Percentiles rank a stretch among this genome's conserved stretches.
Evolutionary conservation across 2,797 vertebrate genomes (phyloP).

Genomic region (Pteronotus mesoamericanus): DNA sequence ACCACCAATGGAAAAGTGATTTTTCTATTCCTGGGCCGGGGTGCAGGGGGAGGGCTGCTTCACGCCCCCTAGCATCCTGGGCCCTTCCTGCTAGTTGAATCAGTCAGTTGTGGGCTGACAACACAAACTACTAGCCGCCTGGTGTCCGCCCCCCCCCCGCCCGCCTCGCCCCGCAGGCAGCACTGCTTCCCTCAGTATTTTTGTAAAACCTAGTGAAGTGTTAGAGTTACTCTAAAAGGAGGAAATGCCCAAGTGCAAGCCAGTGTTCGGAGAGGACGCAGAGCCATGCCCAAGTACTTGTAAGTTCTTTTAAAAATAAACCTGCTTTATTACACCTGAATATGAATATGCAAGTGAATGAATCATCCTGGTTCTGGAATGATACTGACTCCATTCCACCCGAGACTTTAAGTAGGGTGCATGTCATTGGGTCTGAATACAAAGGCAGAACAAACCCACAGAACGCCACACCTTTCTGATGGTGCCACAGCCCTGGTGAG

Average conservation of each 20-base stretch:
- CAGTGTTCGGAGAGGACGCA: background rate
- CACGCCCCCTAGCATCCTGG: background rate
- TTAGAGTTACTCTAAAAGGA: background rate
- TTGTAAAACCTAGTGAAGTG: background rate
- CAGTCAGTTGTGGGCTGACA: too few species aligned
- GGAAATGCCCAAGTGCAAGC: background rate
- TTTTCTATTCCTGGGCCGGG: background rate
- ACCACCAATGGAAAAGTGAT: background rate
- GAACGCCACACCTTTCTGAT: too few species aligned
- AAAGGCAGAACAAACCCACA: rapidly evolving
- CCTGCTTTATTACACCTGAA: background rate
- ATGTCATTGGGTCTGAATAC: background rate
- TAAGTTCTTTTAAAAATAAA: background rate
- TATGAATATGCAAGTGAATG: background rate
- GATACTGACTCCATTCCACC: rapidly evolving
- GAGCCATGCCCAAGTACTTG: background rate
- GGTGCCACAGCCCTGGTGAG: too few species aligned
- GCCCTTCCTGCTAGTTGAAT: background rate
- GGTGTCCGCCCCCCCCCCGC: background rate
- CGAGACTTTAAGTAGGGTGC: too few species aligned
- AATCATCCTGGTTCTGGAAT: background rate
- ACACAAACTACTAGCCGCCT: background rate
- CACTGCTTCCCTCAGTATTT: background rate
- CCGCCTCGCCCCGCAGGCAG: background rate
- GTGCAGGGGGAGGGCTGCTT: background rate